A percentile compares a stretch with the other conserved stretches of the same genome.
Conservation (phyloP, 2,888 invertebrate genomes). For the Lamproptera curius region DNA sequence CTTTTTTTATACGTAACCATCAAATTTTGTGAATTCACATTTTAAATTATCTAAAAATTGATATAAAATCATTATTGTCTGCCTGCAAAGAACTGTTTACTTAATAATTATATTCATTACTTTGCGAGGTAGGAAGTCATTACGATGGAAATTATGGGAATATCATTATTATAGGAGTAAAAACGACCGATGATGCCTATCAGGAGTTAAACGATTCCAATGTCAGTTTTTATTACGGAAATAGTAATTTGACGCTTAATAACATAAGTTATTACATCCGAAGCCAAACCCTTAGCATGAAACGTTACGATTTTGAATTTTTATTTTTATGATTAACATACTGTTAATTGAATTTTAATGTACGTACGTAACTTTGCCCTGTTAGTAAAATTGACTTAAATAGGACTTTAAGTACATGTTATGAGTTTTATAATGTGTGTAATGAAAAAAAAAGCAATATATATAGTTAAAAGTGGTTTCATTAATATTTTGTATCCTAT, state of each 20-base stretch:
- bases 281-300: no score
- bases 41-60: not conserved
- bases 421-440: not conserved
- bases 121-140: not conserved
- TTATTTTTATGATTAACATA: not conserved
- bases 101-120: not conserved
- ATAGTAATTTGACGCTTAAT: not conserved
- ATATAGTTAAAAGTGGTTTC: not conserved
- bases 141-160: not conserved
- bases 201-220: not conserved
- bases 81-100: not conserved
- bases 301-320: not conserved
- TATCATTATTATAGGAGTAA: not conserved
- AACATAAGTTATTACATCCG: no score
- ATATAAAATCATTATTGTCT: not conserved
- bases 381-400: not conserved
- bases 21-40: not conserved
- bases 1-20: not conserved
- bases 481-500: conserved; percentile 3
- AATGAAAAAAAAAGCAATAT: not conserved
- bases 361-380: not conserved
- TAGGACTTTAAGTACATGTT: not conserved
- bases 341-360: not conserved
- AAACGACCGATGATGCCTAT: not conserved
- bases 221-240: not conserved